Evolutionary conservation across 2,797 vertebrate species (phyloP).

Genomic region (Betta splendens): DNA sequence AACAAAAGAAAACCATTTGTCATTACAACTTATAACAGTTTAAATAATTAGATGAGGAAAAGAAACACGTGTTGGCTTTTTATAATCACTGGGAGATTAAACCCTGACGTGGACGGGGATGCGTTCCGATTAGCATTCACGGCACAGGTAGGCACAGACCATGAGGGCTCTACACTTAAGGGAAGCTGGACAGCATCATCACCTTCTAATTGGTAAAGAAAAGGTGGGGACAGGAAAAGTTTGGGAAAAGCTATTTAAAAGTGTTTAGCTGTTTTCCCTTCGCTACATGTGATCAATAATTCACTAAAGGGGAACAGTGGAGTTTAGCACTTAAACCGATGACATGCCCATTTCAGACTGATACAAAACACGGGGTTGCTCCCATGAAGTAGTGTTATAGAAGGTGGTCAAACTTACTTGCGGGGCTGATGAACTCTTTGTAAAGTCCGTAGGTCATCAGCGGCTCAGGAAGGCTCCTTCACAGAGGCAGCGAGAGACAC

Average conservation of each 20-base stretch:
- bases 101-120: neutral
- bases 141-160: neutral
- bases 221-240: conserved; percentile 23
- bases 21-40: too few species aligned
- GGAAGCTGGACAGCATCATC: conserved; percentile 4
- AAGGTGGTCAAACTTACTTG: conserved; percentile 86
- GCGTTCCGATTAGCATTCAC: conserved; percentile 12
- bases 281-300: conserved; percentile 35
- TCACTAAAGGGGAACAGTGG: conserved; percentile 23
- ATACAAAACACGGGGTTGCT: conserved; percentile 8
- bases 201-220: conserved; percentile 5
- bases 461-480: conserved; percentile 95
- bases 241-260: conserved; percentile 21
- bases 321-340: conserved; percentile 5
- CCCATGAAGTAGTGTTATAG: conserved; percentile 14
- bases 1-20: too few species aligned
- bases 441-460: conserved; percentile 97
- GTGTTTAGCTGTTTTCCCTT: conserved; percentile 10
- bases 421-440: conserved; percentile 93
- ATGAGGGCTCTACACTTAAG: conserved; percentile 12
- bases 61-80: neutral
- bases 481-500: conserved; percentile 49
- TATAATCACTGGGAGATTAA: conserved; percentile 1
- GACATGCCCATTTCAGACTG: conserved; percentile 11
- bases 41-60: too few species aligned